A percentile compares a stretch with the other conserved stretches of the same genome.
These are phyloP conservation scores for Diplazon laetatorius DNA, from an alignment of 2,888 invertebrate genomes.

Conservation along the genomic window DNA sequence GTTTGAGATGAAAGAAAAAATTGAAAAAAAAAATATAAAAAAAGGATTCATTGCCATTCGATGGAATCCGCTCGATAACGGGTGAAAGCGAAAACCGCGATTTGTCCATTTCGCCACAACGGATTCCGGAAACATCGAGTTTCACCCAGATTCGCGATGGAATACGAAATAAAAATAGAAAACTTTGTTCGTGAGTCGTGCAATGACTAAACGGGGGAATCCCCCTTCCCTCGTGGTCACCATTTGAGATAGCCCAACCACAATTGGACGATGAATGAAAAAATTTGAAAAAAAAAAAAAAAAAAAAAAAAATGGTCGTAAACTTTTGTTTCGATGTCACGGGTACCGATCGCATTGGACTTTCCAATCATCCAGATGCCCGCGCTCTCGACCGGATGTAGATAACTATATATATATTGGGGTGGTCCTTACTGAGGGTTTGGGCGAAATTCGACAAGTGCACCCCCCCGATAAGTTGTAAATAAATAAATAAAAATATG, in stretches of 20 bases:
- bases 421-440: too few relatives aligned
- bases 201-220: too few relatives aligned
- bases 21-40: too few relatives aligned
- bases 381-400: constrained; percentile 15
- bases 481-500: too few relatives aligned
- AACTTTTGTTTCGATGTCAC: constrained; percentile 7
- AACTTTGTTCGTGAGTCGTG: too few relatives aligned
- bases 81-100: constrained; percentile 8
- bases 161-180: background rate
- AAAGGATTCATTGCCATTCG: background rate
- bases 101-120: background rate
- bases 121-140: background rate
- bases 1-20: background rate
- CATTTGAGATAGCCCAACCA: too few relatives aligned
- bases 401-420: background rate
- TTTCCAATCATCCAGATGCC: constrained; percentile 46
- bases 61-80: background rate
- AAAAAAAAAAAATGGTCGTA: constrained; percentile 13
- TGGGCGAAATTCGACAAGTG: too few relatives aligned
- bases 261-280: too few relatives aligned
- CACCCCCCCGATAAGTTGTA: too few relatives aligned
- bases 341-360: constrained; percentile 35
- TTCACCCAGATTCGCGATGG: background rate
- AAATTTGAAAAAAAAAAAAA: too few relatives aligned
- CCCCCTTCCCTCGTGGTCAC: too few relatives aligned